phyloP scores from a whole-genome alignment of 2,888 invertebrate species.

The Brachypalpus laphriformis region DNA sequence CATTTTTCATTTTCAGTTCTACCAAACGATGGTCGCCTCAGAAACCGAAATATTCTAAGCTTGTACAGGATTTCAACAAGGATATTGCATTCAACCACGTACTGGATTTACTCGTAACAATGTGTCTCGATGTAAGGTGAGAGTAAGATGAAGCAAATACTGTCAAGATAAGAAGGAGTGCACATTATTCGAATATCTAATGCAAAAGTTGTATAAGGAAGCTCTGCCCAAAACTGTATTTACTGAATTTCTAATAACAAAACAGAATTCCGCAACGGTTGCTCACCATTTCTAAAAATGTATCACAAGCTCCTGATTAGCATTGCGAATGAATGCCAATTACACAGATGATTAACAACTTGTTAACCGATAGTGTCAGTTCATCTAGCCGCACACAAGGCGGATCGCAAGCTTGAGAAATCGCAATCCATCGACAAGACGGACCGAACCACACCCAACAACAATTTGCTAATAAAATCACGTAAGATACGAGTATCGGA shows the following conservation, averaged over 20 bases:
- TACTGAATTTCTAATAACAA: slow-evolving; percentile 10
- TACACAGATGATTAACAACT: slow-evolving; percentile 54
- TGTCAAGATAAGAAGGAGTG: neutral
- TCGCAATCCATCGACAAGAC: slow-evolving; percentile 10
- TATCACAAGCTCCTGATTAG: slow-evolving; percentile 13
- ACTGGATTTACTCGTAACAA: no score
- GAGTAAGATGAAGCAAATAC: no score
- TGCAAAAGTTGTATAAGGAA: slow-evolving; percentile 9
- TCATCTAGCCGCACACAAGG: slow-evolving; percentile 1
- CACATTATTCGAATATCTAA: neutral
- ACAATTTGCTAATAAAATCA: slow-evolving; percentile 62
- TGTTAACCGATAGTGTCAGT: slow-evolving; percentile 37
- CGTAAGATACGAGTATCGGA: slow-evolving; percentile 44
- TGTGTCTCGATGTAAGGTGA: no score
- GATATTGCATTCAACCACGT: no score
- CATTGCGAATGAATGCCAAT: slow-evolving; percentile 35
- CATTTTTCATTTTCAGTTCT: no score
- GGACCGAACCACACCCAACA: slow-evolving; percentile 59
- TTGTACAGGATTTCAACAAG: no score
- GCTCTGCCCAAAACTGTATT: neutral
- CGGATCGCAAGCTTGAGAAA: no score
- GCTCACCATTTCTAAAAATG: slow-evolving; percentile 22
- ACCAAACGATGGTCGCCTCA: no score
- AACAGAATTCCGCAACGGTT: slow-evolving; percentile 34
- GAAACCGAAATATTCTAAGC: no score